Evolutionary conservation across 2,113 vertebrate genomes (phyloP), one percentile per base, ranked within the genome.

Genomic region (Oncorhynchus clarkii): DNA sequence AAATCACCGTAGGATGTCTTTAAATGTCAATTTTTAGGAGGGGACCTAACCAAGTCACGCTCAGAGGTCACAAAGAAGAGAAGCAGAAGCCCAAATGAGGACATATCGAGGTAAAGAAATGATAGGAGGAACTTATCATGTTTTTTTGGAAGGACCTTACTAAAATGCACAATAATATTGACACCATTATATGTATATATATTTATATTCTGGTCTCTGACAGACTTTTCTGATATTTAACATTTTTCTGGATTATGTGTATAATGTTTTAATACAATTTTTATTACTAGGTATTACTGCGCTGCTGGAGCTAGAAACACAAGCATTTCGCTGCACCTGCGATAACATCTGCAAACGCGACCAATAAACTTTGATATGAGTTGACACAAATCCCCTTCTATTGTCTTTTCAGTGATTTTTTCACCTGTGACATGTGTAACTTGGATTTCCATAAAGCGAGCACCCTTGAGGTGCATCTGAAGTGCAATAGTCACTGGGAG

Each of bases 71-170:
- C 62, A 12, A 82, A 22, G 69, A 72, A 51, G 0, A 69, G 22
- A 1, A 68, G 7, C 14, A 69, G 31, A 75, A 71, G 39, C 69
- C 27, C 80, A 5, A 20, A 71, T 66, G 22, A 39, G 22, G 39
- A 67, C 20, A 73, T 78, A 70, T 75, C 87, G 45, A 85, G 72
- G 90, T 90, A 85, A 54, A 54, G 16, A 54, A 7, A 14, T 54
- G 0, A 54, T 54, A 18, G 16, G 51, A 18, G 51, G 13, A 18
- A 18, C 16, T 54, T 45, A 11, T 39, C 34, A 39, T 45, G 39
- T 45, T 45, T 45, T 45, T 45, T 45, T 45, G 39, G 9, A 45
- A 45, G 9, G 39, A 45, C 39, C 39, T 45, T 45, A 45, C 9
- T 45, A 45, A 45, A 45, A 45, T 45, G 39, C 39, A 45, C 9